Conservation (phyloP, 2,888 invertebrate species). For the Branchipolynoe longqiensis region DNA sequence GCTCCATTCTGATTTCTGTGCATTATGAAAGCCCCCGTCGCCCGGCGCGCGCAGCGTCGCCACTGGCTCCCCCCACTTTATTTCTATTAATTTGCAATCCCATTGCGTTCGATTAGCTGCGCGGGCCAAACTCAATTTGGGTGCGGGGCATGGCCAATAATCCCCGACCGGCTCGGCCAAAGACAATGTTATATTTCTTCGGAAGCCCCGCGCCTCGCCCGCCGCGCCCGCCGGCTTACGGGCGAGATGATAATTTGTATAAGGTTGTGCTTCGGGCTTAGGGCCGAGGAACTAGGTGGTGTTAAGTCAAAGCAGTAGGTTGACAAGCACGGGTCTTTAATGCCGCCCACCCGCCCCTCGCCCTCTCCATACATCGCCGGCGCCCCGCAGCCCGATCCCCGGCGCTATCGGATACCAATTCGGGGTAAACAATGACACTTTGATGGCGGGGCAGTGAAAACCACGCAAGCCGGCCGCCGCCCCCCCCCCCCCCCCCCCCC, state of each 20-base stretch:
- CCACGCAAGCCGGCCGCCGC: too few relatives aligned
- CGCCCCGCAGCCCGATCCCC: conserved; percentile 7
- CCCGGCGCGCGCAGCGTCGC: conserved; percentile 14
- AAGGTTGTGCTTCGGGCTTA: conserved; percentile 57
- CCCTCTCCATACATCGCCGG: conserved; percentile 32
- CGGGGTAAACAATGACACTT: conserved; percentile 56
- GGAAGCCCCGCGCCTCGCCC: conserved; percentile 16
- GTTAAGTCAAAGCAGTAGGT: conserved; percentile 56
- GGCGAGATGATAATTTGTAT: conserved; percentile 56
- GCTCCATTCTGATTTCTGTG: conserved; percentile 55
- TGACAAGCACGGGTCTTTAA: conserved; percentile 54
- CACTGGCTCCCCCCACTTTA: conserved; percentile 37
- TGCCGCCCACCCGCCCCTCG: conserved; percentile 14
- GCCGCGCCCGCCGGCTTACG: conserved; percentile 30
- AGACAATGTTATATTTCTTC: conserved; percentile 58
- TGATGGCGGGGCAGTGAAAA: conserved; percentile 11
- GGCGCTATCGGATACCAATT: conserved; percentile 49
- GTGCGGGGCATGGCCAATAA: not conserved
- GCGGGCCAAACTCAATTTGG: conserved; percentile 56
- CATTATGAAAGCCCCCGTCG: conserved; percentile 44
- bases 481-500: too few relatives aligned
- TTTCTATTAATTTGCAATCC: conserved; percentile 60
- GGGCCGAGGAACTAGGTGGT: conserved; percentile 40
- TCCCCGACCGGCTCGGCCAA: conserved; percentile 20
- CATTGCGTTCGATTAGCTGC: conserved; percentile 50